phyloP scores from a whole-genome alignment of 2,888 invertebrate genomes.

The Bedellia somnulentella region DNA sequence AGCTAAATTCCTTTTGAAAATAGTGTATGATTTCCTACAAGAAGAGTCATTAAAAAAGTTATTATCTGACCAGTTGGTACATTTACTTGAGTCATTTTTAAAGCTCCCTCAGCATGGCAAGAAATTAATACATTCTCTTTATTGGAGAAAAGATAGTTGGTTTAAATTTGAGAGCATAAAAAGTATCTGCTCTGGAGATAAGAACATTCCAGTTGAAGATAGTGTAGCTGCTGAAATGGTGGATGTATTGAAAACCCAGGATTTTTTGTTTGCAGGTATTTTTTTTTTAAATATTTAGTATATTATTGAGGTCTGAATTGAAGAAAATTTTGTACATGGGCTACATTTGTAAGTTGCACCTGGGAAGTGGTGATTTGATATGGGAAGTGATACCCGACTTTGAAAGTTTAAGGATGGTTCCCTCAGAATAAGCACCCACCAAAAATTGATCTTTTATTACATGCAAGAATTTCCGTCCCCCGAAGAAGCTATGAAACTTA shows the following conservation, averaged over 20 bases:
- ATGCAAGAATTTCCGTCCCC: too few relatives aligned
- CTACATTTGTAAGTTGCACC: too few relatives aligned
- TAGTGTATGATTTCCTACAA: constrained; percentile 25
- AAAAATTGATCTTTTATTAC: constrained; percentile 4
- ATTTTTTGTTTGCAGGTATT: constrained; percentile 18
- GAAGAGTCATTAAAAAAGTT: constrained; percentile 19
- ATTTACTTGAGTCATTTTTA: constrained; percentile 19
- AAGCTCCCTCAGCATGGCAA: constrained; percentile 22
- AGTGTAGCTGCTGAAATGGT: constrained; percentile 16
- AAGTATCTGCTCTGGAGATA: constrained; percentile 15
- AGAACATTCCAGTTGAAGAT: constrained; percentile 14
- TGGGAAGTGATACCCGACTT: neutral
- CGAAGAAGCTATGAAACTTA: too few relatives aligned
- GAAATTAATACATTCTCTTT: constrained; percentile 32
- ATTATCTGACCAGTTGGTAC: constrained; percentile 18
- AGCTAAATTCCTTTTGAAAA: constrained; percentile 30
- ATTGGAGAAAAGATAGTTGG: constrained; percentile 38
- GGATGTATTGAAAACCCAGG: constrained; percentile 18
- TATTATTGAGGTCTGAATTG: too few relatives aligned
- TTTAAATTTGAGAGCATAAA: constrained; percentile 20
- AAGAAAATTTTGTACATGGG: too few relatives aligned
- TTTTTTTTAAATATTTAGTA: too few relatives aligned
- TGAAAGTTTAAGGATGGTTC: neutral
- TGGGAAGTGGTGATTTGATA: neutral
- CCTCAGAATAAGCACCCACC: neutral